Evolutionary conservation across 37 sponge, comb jelly and placozoan genomes (phyloP).

Genomic region (Cladorhizidae sp.): DNA sequence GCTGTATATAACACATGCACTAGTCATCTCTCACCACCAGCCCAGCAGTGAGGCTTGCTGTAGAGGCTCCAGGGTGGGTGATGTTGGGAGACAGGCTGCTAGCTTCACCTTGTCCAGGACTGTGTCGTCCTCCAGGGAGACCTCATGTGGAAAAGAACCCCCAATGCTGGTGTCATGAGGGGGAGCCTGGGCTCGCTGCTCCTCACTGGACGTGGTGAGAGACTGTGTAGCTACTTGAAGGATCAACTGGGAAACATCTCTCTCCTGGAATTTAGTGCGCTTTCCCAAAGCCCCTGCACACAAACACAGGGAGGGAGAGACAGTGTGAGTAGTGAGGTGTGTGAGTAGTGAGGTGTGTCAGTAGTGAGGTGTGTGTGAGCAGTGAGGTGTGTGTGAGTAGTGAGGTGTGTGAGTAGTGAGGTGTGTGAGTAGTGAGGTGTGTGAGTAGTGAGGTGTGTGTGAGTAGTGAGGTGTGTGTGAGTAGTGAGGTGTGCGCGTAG

Average conservation of each 20-base stretch:
- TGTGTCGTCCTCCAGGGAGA: conserved; percentile 75
- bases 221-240: conserved; percentile 31
- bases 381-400: too few species aligned
- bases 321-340: too few species aligned
- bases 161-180: neutral
- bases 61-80: conserved; percentile 34
- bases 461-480: too few species aligned
- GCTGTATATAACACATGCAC: too few species aligned
- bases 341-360: too few species aligned
- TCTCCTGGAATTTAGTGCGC: conserved; percentile 85
- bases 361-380: too few species aligned
- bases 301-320: too few species aligned
- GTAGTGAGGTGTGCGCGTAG: too few species aligned
- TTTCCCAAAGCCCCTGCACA: conserved; percentile 80
- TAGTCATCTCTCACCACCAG: conserved; percentile 55
- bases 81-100: conserved; percentile 7
- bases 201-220: neutral
- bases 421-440: too few species aligned
- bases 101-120: conserved; percentile 66
- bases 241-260: conserved; percentile 75
- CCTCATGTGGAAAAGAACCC: conserved; percentile 33
- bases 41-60: conserved; percentile 77
- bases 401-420: too few species aligned
- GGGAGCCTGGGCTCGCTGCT: neutral
- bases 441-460: too few species aligned